Conservation (phyloP, 2,888 invertebrate species). For the Agrotis segetum region DNA sequence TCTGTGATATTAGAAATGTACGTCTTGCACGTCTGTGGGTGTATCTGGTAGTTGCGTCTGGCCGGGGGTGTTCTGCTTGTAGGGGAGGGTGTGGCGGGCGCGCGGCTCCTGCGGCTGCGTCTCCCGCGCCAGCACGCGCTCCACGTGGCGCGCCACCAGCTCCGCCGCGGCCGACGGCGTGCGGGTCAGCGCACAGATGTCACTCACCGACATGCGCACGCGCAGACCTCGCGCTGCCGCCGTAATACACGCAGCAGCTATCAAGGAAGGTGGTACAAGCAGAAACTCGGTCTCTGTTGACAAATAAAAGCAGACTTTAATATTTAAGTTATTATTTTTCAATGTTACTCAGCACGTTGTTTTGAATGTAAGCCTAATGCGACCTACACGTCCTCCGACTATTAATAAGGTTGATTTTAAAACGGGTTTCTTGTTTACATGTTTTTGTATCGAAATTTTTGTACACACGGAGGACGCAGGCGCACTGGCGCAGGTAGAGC, state of each 20-base stretch:
- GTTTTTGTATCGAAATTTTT: conserved; percentile 68
- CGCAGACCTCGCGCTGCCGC: conserved; percentile 92
- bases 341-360: conserved; percentile 16
- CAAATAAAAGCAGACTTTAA: conserved; percentile 65
- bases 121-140: conserved; percentile 91
- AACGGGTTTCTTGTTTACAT: conserved; percentile 72
- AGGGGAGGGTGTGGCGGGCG: conserved; percentile 74
- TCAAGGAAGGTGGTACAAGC: conserved; percentile 93
- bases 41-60: conserved; percentile 90
- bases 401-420: conserved; percentile 52
- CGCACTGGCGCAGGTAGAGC: conserved; percentile 82
- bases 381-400: conserved; percentile 23
- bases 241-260: conserved; percentile 93
- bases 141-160: conserved; percentile 90
- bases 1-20: conserved; percentile 87
- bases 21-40: conserved; percentile 92
- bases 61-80: conserved; percentile 79
- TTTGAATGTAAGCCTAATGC: conserved; percentile 17
- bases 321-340: conserved; percentile 6
- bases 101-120: conserved; percentile 88
- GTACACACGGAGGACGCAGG: conserved; percentile 66
- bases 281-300: conserved; percentile 94
- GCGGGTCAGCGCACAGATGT: conserved; percentile 86
- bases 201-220: conserved; percentile 84
- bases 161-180: conserved; percentile 89